Conservation (phyloP, 53 echinoderm and acorn worm genomes). For the Antedon mediterranea region DNA sequence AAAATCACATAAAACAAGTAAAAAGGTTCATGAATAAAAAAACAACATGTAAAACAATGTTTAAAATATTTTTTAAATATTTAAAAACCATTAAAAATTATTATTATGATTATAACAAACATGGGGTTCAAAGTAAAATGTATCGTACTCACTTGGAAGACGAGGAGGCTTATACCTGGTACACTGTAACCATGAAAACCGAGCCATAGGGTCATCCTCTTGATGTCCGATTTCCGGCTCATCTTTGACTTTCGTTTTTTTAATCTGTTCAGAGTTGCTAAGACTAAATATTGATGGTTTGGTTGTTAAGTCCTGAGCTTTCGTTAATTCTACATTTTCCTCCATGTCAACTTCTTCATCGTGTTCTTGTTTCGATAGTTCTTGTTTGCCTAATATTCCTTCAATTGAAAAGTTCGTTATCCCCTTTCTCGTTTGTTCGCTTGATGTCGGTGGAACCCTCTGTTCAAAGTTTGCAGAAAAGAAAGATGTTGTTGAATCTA, state of each 20-base stretch:
- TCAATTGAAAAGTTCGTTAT: constrained; percentile 77
- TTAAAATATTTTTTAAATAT: no score
- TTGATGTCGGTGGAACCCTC: neutral
- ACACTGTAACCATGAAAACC: constrained; percentile 95
- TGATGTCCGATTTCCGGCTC: neutral
- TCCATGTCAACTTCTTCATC: constrained; percentile 18
- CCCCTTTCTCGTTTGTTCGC: constrained; percentile 14
- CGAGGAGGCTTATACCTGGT: constrained; percentile 87
- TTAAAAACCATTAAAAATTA: no score
- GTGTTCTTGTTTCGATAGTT: neutral
- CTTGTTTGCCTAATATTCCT: constrained; percentile 52
- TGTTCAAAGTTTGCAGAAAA: constrained; percentile 6
- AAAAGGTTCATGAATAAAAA: no score
- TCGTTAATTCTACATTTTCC: constrained; percentile 7
- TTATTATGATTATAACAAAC: no score
- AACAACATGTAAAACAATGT: no score
- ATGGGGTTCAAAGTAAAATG: no score
- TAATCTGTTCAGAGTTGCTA: neutral
- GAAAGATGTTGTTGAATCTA: constrained; percentile 7
- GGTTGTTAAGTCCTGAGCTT: neutral
- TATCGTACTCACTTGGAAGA: constrained; percentile 55
- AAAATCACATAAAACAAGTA: no score
- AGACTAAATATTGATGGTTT: neutral
- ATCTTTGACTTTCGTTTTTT: constrained; percentile 7
- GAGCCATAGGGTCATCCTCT: constrained; percentile 57